Conservation (phyloP, 2,888 invertebrate species). For the Caenorhabditis sulstoni region DNA sequence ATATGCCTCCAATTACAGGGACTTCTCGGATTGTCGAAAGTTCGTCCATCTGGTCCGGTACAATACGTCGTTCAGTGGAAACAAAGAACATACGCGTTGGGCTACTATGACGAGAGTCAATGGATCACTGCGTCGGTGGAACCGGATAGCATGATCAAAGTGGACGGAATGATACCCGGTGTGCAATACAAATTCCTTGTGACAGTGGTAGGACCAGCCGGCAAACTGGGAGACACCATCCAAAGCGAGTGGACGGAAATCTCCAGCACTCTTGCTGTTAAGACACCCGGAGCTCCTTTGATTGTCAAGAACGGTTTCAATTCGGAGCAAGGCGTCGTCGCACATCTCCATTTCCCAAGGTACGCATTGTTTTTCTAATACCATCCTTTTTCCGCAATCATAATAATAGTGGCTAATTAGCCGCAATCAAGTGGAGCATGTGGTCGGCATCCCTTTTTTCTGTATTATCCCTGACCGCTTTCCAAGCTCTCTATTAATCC, state of each 20-base stretch:
- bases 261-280: conserved; percentile 27
- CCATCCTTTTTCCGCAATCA: conserved; percentile 21
- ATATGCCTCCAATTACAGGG: conserved; percentile 49
- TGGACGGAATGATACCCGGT: conserved; percentile 77
- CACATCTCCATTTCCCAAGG: conserved; percentile 70
- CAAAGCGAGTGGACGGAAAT: conserved; percentile 75
- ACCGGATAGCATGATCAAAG: conserved; percentile 67
- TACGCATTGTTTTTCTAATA: conserved; percentile 33
- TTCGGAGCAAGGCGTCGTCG: conserved; percentile 72
- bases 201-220: conserved; percentile 74
- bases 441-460: conserved; percentile 35
- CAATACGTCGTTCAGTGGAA: conserved; percentile 73
- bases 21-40: conserved; percentile 60
- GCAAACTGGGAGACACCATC: conserved; percentile 73
- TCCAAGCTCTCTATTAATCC: conserved; percentile 30
- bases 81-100: conserved; percentile 65
- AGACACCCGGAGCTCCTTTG: conserved; percentile 61
- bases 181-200: conserved; percentile 76
- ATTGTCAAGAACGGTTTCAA: conserved; percentile 72
- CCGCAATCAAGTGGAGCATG: conserved; percentile 40
- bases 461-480: conserved; percentile 13
- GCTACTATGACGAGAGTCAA: conserved; percentile 71
- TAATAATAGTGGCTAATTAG: conserved; percentile 47
- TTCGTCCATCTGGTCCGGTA: conserved; percentile 61
- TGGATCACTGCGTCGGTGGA: conserved; percentile 80